Evolutionary conservation across 2,888 invertebrate species (phyloP).

Genomic region (Ectemnius continuus): DNA sequence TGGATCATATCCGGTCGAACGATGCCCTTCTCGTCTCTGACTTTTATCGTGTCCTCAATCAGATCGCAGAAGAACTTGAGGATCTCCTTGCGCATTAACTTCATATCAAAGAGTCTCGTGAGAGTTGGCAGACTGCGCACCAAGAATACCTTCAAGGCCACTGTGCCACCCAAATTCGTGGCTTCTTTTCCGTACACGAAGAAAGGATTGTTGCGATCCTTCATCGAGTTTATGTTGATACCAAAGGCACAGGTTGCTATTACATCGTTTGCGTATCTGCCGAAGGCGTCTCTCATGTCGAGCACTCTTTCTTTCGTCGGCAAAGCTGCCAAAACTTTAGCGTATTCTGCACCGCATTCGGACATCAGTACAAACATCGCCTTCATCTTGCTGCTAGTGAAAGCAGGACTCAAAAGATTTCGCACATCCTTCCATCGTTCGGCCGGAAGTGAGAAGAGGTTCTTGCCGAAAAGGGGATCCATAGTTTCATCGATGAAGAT

Average conservation of each 20-base stretch:
- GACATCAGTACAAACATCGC: constrained; percentile 66
- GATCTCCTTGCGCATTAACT: constrained; percentile 34
- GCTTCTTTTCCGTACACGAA: constrained; percentile 66
- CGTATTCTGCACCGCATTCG: constrained; percentile 64
- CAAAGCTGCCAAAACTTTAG: constrained; percentile 56
- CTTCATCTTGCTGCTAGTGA: constrained; percentile 72
- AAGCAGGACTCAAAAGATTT: constrained; percentile 66
- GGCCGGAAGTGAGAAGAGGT: constrained; percentile 68
- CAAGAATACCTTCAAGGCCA: constrained; percentile 47
- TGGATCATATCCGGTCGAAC: constrained; percentile 68
- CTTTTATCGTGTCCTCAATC: constrained; percentile 42
- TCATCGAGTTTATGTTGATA: constrained; percentile 71
- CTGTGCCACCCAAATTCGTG: constrained; percentile 43
- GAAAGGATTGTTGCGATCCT: constrained; percentile 70
- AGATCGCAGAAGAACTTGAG: constrained; percentile 51
- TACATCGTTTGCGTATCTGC: constrained; percentile 80
- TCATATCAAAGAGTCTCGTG: constrained; percentile 34
- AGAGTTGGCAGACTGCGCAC: constrained; percentile 42
- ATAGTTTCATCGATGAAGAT: constrained; percentile 63
- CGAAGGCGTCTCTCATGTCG: constrained; percentile 79
- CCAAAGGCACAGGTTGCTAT: constrained; percentile 79
- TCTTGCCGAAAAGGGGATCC: constrained; percentile 69
- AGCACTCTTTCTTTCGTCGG: constrained; percentile 67
- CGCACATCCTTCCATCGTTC: constrained; percentile 71
- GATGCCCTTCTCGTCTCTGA: constrained; percentile 55